These are phyloP conservation scores for Chelonia mydas DNA, from an alignment of 2,797 vertebrate species.

Conservation along the genomic window DNA sequence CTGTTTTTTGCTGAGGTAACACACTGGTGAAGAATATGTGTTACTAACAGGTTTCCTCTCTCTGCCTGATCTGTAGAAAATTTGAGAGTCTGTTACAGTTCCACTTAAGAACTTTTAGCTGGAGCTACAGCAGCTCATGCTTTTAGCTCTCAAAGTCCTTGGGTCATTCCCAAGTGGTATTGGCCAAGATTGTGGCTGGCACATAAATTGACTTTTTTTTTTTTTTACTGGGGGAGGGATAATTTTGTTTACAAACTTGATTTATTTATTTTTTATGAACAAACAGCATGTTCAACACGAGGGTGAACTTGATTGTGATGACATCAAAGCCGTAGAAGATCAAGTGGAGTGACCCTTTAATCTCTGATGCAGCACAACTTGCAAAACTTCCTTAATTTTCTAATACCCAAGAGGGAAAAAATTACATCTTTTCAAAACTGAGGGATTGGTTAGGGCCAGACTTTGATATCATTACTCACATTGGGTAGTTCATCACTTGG, in stretches of 20 bases:
- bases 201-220: too few species aligned
- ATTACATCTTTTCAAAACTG: not conserved
- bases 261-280: not conserved
- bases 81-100: not conserved
- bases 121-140: not conserved
- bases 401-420: not conserved
- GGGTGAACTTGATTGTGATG: not conserved
- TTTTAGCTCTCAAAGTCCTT: not conserved
- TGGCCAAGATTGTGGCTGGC: not conserved
- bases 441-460: not conserved
- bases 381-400: not conserved
- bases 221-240: not conserved
- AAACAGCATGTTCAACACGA: not conserved
- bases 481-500: not conserved
- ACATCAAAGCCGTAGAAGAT: not conserved
- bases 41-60: not conserved
- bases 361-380: not conserved
- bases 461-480: not conserved
- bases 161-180: not conserved
- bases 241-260: not conserved
- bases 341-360: not conserved
- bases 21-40: not conserved
- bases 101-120: not conserved
- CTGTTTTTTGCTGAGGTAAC: not conserved
- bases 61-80: rapidly evolving